Conservation (phyloP, 2,797 vertebrate genomes). For the Centroberyx gerrardi region DNA sequence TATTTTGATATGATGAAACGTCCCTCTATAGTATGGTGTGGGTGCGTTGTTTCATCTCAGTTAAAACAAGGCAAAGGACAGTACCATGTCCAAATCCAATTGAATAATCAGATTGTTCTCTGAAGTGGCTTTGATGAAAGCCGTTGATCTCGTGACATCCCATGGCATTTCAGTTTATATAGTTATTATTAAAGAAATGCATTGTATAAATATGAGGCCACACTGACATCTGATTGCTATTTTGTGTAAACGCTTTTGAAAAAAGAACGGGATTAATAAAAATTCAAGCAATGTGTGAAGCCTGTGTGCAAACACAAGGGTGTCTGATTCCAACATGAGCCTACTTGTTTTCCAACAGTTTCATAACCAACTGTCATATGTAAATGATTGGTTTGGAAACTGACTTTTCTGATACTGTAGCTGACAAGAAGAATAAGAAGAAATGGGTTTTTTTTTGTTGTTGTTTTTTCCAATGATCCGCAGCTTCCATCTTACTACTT, state of each 20-base stretch:
- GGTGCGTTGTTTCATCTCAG: slow-evolving; percentile 63
- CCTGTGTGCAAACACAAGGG: slow-evolving; percentile 30
- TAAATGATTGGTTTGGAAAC: slow-evolving; percentile 61
- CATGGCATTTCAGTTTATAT: slow-evolving; percentile 38
- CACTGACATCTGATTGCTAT: slow-evolving; percentile 50
- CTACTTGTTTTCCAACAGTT: slow-evolving; percentile 8
- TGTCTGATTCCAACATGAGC: slow-evolving; percentile 18
- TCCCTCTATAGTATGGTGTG: slow-evolving; percentile 35
- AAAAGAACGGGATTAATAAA: slow-evolving; percentile 42
- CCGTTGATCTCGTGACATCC: slow-evolving; percentile 21
- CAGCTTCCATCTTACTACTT: slow-evolving; percentile 57
- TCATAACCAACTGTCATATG: slow-evolving; percentile 37
- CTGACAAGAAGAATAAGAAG: slow-evolving; percentile 29
- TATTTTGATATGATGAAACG: slow-evolving; percentile 72
- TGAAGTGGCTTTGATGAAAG: slow-evolving; percentile 59
- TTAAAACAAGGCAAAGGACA: slow-evolving; percentile 49
- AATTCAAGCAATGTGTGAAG: slow-evolving; percentile 52
- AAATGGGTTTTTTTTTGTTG: neutral
- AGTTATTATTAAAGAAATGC: slow-evolving; percentile 48
- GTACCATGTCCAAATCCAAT: slow-evolving; percentile 46
- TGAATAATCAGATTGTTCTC: slow-evolving; percentile 45
- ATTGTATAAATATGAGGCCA: slow-evolving; percentile 34
- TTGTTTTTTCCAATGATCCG: slow-evolving; percentile 40
- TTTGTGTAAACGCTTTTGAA: slow-evolving; percentile 12
- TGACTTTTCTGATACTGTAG: slow-evolving; percentile 34